Evolutionary conservation across 2,797 vertebrate species (phyloP), one percentile per base, ranked within the genome.

Genomic region (Pitangus sulphuratus): DNA sequence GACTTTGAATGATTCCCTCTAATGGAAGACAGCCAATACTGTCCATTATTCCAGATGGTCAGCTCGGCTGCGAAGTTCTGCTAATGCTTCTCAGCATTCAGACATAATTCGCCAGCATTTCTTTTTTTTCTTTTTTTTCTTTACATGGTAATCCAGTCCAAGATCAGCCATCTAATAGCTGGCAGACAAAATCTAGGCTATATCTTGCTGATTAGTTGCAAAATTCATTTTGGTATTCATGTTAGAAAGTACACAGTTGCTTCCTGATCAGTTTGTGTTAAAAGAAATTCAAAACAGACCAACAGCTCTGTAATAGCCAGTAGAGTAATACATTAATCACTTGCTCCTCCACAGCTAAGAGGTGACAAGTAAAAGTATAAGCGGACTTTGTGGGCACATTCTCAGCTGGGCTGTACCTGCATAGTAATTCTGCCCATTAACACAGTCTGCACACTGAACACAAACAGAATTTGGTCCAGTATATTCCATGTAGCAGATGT

Each of bases 1-100:
- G 93, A 97, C 96, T 96, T 96, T 96, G 87, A 95, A 95, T 95
- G 89, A 95, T 96, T 97, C 85, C 65, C 90, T 93, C 78, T 93
- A 87, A 88, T 93, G 95, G 96, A 94, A 93, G 89, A 84, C 90
- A 96, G 89, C 94, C 94, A 95, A 91, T 84, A 40, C 62, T 81
- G 62, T 89, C 96, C 95, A 96, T 87, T 92, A 92, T 83, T 92
- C 97, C 93, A 95, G 95, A 94, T 79, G 92, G 95, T 93, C 97
- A 97, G 61, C 62, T 94, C 12, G 16, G 82, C 92, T 95, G 80
- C 72, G 17, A 93, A 95, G 89, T 95, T 97, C 87, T 93, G 93
- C 75, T 94, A 93, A 68, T 31, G 69, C 51, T 93, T 79, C 93
- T 96, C 68, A 62, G 58, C 53, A 62, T 87, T 90, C 91, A 95